Base-by-base conservation (phyloP, 2,113 vertebrate genomes). In the Bubalus kerabau region DNA sequence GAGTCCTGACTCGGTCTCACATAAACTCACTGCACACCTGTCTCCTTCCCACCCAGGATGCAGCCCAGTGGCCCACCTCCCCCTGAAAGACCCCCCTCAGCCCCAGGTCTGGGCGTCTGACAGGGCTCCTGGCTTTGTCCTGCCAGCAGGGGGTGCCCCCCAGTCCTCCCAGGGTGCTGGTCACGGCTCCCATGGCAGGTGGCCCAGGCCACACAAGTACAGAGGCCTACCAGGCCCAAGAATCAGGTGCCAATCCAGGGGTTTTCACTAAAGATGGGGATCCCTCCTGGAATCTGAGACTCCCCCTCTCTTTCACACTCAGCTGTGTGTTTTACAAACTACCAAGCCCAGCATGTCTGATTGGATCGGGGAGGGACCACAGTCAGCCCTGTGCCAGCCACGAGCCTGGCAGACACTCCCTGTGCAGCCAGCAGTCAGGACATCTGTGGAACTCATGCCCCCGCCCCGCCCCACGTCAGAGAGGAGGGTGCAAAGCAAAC, bases 291-390 rank as follows among this genome's bases (percentile, higher is more conserved):
- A 9, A 28, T 21, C 59, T 1, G 6, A 21, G 24, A 76, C 2
- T 24, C 5, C 6, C 6, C 57, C 36, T 16, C 8, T 21, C 84
- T 56, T 50, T 28, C n/a, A 64, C 15, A 8, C 0, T 11, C 91
- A 30, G 30, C 62, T 26, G 17, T 7, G 11, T 9, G 15, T 24
- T 36, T 59, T 26, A 10, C 36, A 59, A 57, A 48, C 24, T 1
- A 0, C 0, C 0, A 4, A 9, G 5, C 1, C 13, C 23, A n/a
- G 76, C 60, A n/a, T 16, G 36, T 4, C 0, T 1, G 28, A 28
- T 62, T 21, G 54, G 32, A 28, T 17, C 16, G n/a, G 5, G 83
- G n/a, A 26, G 3, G 17, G 17, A 54, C 24, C 19, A 21, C 2
- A 3, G 0, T 10, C 26, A 2, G 28, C 90, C 40, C 17, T 0